A percentile compares a stretch with the other conserved stretches of the same genome.
phyloP scores from a whole-genome alignment of 2,113 vertebrate species.

The Xenopus borealis region DNA sequence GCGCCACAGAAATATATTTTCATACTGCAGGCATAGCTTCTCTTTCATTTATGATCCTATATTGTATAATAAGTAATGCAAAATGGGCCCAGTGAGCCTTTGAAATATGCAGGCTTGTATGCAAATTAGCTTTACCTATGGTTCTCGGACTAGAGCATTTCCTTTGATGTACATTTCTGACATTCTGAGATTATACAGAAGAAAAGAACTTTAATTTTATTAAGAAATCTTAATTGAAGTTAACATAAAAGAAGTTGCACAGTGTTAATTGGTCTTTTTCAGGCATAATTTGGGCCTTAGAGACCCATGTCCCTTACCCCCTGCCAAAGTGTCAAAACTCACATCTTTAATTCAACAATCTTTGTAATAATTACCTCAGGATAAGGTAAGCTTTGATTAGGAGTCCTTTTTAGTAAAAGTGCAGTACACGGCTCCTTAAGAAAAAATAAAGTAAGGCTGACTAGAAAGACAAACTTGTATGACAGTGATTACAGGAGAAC shows the following conservation, averaged over 20 bases:
- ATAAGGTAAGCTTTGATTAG: constrained; percentile 73
- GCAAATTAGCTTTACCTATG: constrained; percentile 89
- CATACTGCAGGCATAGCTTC: constrained; percentile 21
- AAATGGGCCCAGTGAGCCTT: constrained; percentile 78
- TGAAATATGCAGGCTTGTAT: constrained; percentile 88
- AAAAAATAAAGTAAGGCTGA: constrained; percentile 62
- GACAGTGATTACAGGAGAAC: constrained; percentile 56
- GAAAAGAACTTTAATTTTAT: constrained; percentile 90
- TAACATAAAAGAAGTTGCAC: constrained; percentile 95
- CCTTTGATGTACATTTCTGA: constrained; percentile 93
- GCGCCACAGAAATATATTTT: constrained; percentile 16
- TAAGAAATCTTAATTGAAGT: constrained; percentile 95
- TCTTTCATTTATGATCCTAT: constrained; percentile 55
- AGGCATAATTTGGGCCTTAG: constrained; percentile 92
- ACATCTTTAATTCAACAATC: constrained; percentile 97
- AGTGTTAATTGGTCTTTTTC: constrained; percentile 96
- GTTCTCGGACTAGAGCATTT: constrained; percentile 71
- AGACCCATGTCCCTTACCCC: constrained; percentile 89
- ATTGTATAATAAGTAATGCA: constrained; percentile 75
- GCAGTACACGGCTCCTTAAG: constrained; percentile 55
- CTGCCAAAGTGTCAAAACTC: constrained; percentile 89
- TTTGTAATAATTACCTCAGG: constrained; percentile 91
- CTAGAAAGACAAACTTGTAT: constrained; percentile 55
- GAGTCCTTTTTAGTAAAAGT: constrained; percentile 59
- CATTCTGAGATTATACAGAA: constrained; percentile 84